Conservation (phyloP, 2,888 invertebrate genomes). For the Macaria liturata region DNA sequence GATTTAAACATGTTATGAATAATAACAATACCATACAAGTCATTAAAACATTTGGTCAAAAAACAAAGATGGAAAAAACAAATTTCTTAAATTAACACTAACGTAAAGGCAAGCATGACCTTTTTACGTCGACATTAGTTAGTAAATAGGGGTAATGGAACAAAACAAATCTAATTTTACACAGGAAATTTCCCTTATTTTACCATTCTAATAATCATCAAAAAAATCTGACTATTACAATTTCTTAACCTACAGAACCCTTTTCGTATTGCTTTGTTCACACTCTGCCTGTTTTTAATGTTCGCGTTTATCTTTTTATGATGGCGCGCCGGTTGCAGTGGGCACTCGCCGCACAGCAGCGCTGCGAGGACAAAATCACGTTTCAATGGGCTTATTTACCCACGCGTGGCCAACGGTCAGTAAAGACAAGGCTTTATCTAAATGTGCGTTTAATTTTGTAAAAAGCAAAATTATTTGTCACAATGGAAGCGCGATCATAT, state of each 20-base stretch:
- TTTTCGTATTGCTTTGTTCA: background rate
- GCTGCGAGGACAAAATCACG: slow-evolving; percentile 10
- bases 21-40: too few species aligned
- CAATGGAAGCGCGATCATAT: background rate
- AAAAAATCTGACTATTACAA: too few species aligned
- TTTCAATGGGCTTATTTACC: slow-evolving; percentile 14
- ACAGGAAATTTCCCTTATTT: too few species aligned
- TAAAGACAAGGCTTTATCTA: background rate
- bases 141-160: too few species aligned
- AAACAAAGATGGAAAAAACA: too few species aligned
- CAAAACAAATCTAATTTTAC: too few species aligned
- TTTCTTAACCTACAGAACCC: slow-evolving; percentile 9
- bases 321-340: slow-evolving; percentile 27
- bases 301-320: slow-evolving; percentile 28
- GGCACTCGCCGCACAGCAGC: slow-evolving; percentile 17
- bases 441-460: background rate
- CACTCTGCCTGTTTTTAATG: slow-evolving; percentile 17
- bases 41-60: too few species aligned
- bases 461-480: background rate
- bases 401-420: slow-evolving; percentile 6
- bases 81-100: too few species aligned
- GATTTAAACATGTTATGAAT: too few species aligned
- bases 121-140: too few species aligned
- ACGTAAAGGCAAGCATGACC: too few species aligned
- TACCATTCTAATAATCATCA: too few species aligned